Conservation (phyloP, 2,888 invertebrate genomes). For the Argyra leucocephala region DNA sequence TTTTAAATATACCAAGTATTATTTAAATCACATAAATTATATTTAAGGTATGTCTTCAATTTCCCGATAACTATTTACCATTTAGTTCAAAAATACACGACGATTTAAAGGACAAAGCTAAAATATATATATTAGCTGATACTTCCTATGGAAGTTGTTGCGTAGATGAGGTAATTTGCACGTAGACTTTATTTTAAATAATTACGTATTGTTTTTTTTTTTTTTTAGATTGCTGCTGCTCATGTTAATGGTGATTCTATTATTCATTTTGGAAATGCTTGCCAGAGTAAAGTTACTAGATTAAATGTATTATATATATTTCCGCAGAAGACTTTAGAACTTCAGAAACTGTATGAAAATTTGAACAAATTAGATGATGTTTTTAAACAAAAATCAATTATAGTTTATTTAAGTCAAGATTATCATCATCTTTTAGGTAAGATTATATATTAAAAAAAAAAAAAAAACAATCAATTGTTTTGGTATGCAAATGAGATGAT, state of each 20-base stretch:
- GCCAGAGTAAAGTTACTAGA: conserved; percentile 64
- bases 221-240: conserved; percentile 69
- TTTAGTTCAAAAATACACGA: conserved; percentile 60
- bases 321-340: conserved; percentile 52
- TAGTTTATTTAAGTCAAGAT: conserved; percentile 59
- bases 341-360: conserved; percentile 40
- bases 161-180: conserved; percentile 35
- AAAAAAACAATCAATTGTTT: too few species aligned
- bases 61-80: conserved; percentile 70
- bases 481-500: too few species aligned
- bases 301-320: conserved; percentile 70
- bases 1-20: conserved; percentile 51
- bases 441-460: neutral
- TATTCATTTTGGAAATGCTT: conserved; percentile 85
- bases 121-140: conserved; percentile 76
- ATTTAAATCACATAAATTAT: conserved; percentile 16
- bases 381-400: conserved; percentile 41
- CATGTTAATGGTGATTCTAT: conserved; percentile 78
- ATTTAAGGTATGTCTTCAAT: conserved; percentile 75
- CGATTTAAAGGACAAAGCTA: conserved; percentile 46
- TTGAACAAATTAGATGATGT: conserved; percentile 34
- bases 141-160: conserved; percentile 79
- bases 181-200: too few species aligned
- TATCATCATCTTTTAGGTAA: conserved; percentile 55
- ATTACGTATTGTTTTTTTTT: neutral